phyloP scores from a whole-genome alignment of 2,797 vertebrate species.

The Anas capensis region DNA sequence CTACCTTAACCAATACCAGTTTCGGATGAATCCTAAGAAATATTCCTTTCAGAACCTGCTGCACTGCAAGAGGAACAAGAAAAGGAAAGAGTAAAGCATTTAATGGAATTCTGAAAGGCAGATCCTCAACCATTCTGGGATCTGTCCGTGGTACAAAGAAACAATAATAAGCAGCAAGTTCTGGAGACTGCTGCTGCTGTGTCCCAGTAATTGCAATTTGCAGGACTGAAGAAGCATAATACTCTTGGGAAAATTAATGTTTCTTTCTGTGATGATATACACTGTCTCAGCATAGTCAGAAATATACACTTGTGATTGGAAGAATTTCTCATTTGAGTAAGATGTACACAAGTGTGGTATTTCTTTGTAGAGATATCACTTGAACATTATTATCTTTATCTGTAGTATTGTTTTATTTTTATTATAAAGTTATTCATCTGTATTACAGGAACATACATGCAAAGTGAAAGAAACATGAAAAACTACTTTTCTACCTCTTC shows the following conservation, averaged over 20 bases:
- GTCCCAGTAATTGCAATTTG: not conserved
- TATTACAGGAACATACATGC: not conserved
- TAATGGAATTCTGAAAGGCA: not conserved
- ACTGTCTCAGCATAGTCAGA: not conserved
- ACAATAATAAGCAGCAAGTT: not conserved
- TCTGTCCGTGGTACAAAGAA: not conserved
- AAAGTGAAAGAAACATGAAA: not conserved
- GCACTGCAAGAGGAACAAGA: not conserved
- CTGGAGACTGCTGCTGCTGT: not conserved
- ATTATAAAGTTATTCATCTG: not conserved
- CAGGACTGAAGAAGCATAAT: not conserved
- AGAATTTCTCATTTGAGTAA: not conserved
- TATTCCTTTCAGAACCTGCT: not conserved
- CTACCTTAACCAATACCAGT: not conserved
- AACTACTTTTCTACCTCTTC: not conserved
- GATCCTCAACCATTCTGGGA: not conserved
- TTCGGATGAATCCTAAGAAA: not conserved
- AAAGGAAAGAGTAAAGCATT: not conserved
- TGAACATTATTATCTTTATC: not conserved
- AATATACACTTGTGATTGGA: not conserved
- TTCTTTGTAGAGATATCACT: not conserved
- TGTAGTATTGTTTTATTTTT: not conserved
- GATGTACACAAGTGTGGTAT: fast-evolving
- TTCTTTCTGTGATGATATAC: not conserved
- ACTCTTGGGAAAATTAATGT: not conserved